These are phyloP conservation scores for Gallinago undulata DNA, from an alignment of 2,113 vertebrate genomes.

Conservation along the genomic window DNA sequence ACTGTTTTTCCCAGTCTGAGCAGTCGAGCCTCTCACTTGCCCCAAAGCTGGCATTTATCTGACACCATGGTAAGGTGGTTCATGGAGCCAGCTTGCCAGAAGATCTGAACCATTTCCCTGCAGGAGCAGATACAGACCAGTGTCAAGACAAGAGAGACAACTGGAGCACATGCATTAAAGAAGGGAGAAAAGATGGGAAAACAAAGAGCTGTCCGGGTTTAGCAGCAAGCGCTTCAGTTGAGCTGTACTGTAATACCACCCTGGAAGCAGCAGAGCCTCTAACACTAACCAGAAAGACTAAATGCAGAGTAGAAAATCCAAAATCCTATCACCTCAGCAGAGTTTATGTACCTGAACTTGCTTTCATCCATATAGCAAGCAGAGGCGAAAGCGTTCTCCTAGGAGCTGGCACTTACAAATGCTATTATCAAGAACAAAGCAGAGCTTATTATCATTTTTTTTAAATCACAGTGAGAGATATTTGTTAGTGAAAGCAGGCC, in stretches of 20 bases:
- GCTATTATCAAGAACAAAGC: background rate
- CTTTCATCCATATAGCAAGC: background rate
- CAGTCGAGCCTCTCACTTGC: background rate
- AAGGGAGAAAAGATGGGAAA: background rate
- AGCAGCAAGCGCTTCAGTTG: background rate
- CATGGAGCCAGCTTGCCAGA: background rate
- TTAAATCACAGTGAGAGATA: background rate
- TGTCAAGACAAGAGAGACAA: background rate
- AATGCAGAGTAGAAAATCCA: background rate
- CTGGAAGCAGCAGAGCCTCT: background rate
- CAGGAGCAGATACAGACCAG: background rate
- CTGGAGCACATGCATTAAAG: background rate
- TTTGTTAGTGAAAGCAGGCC: background rate
- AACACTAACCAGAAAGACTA: background rate
- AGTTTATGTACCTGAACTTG: background rate
- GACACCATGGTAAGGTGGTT: background rate
- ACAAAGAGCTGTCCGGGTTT: background rate
- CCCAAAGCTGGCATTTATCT: background rate
- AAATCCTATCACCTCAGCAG: background rate
- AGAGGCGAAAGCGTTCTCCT: background rate
- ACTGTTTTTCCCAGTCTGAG: background rate
- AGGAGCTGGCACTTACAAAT: background rate
- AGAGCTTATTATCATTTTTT: background rate
- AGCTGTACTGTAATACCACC: background rate
- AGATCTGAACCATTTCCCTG: background rate